These are phyloP conservation scores for Struthio camelus DNA, from an alignment of 2,113 vertebrate species.

Conservation along the genomic window DNA sequence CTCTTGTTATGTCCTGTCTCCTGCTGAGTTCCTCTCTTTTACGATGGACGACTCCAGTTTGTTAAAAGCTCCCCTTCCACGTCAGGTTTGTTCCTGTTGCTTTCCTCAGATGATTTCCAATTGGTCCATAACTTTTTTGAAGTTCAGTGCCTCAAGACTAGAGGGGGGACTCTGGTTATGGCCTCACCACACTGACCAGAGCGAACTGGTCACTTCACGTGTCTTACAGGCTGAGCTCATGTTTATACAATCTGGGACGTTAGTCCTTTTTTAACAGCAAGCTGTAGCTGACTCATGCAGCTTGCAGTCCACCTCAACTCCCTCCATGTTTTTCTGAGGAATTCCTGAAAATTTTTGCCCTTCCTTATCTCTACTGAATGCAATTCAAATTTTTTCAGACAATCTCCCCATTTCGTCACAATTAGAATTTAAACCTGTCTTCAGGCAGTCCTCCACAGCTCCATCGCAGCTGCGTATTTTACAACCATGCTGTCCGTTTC, in stretches of 20 bases:
- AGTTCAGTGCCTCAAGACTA: neutral
- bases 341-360: neutral
- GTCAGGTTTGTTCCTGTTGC: neutral
- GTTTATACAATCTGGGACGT: neutral
- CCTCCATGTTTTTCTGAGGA: neutral
- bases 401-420: neutral
- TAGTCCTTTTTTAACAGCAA: neutral
- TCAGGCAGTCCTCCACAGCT: conserved; percentile 9
- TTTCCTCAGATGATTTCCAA: neutral
- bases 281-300: neutral
- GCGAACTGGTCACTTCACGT: neutral
- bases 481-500: neutral
- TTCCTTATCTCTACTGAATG: conserved; percentile 18
- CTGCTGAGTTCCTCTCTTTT: neutral
- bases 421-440: conserved; percentile 39
- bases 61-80: neutral
- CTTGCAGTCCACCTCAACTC: neutral
- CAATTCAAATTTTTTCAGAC: neutral
- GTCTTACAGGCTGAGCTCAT: neutral
- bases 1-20: neutral
- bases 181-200: neutral
- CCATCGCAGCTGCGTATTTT: conserved; percentile 43
- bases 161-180: neutral
- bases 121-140: neutral
- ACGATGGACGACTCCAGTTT: neutral